Conservation (phyloP, 30 jellyfish, hydroid and myxozoan genomes). For the Pseudorhiza aurosa region DNA sequence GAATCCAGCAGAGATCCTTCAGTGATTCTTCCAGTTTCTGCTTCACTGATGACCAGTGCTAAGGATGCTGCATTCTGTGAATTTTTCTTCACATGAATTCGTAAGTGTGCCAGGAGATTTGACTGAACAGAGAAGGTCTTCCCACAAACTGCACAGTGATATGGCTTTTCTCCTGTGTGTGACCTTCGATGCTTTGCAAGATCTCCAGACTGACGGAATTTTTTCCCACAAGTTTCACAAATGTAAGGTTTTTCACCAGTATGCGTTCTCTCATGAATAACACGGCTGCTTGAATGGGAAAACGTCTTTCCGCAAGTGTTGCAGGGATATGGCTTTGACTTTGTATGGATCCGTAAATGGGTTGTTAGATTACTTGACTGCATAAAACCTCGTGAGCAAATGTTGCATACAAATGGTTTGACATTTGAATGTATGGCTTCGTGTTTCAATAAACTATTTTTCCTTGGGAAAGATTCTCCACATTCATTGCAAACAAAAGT, state of each 20-base stretch:
- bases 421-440: conserved; percentile 37
- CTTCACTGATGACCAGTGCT: conserved; percentile 31
- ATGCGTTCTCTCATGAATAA: conserved; percentile 62
- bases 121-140: conserved; percentile 62
- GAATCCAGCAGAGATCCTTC: not conserved
- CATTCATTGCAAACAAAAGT: conserved; percentile 40
- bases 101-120: conserved; percentile 55
- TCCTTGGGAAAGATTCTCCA: conserved; percentile 34
- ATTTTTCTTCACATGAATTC: conserved; percentile 66
- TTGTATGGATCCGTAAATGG: conserved; percentile 52
- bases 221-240: conserved; percentile 64
- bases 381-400: conserved; percentile 64
- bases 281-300: conserved; percentile 70
- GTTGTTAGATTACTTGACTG: conserved; percentile 68
- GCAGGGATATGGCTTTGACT: conserved; percentile 51
- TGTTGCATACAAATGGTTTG: conserved; percentile 48
- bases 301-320: conserved; percentile 47
- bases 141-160: conserved; percentile 66
- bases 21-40: not conserved
- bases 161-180: conserved; percentile 70
- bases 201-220: conserved; percentile 64
- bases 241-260: conserved; percentile 58
- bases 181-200: conserved; percentile 62
- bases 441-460: conserved; percentile 30
- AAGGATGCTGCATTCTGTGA: conserved; percentile 16